Conservation (phyloP, 2,797 vertebrate genomes). For the Notoglanidium macrostoma region DNA sequence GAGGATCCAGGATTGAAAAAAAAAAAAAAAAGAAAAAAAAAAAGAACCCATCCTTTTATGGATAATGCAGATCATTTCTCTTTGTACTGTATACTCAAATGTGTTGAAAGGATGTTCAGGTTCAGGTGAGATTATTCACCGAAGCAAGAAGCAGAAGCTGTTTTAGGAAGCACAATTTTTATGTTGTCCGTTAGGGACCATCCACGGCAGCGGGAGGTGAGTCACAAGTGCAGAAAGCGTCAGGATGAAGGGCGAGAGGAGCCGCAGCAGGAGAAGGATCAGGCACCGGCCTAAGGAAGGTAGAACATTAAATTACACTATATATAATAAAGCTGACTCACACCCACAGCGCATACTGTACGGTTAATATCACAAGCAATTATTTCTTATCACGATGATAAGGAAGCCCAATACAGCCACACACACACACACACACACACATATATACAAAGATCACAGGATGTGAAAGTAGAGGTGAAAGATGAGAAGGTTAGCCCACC, state of each 20-base stretch:
- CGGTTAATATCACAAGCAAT: background rate
- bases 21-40: background rate
- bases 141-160: background rate
- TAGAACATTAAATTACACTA: background rate
- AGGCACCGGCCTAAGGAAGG: no score
- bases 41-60: background rate
- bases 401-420: background rate
- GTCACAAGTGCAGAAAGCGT: background rate
- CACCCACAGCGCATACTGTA: background rate
- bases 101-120: background rate
- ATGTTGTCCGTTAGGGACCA: background rate
- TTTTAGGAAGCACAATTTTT: background rate
- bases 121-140: background rate
- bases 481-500: constrained; percentile 54
- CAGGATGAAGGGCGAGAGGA: background rate
- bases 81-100: no score
- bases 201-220: background rate
- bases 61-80: background rate
- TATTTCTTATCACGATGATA: constrained; percentile 18
- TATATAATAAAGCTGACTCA: background rate
- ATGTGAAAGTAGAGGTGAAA: constrained; percentile 39
- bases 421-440: background rate
- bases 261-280: background rate
- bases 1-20: background rate
- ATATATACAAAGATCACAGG: constrained; percentile 16